These are phyloP conservation scores for Callipepla californica DNA, from an alignment of 2,113 vertebrate species.

Conservation along the genomic window DNA sequence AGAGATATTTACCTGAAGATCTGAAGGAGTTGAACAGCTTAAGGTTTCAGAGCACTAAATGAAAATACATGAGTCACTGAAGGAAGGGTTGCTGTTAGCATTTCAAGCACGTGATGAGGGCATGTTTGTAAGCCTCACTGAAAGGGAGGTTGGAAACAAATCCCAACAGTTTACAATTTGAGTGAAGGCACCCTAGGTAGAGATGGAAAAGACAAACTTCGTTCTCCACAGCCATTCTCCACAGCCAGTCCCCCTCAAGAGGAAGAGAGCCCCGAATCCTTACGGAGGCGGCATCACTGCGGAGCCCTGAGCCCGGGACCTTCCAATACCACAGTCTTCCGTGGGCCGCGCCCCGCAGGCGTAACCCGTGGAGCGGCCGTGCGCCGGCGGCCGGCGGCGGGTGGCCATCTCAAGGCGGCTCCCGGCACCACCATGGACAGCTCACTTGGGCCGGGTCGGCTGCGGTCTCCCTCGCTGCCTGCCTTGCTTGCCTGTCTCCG, in stretches of 20 bases:
- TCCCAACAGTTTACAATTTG: not conserved
- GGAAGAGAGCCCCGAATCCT: not conserved
- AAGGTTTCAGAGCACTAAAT: not conserved
- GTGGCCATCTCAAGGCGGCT: not conserved
- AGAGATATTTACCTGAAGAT: not conserved
- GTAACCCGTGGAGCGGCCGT: not conserved
- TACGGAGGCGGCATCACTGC: no score
- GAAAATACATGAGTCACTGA: accelerated
- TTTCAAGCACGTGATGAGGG: accelerated
- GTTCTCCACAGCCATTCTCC: not conserved
- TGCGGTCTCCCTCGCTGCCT: not conserved
- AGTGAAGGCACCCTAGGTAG: not conserved
- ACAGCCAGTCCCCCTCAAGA: no score
- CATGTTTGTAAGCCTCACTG: accelerated
- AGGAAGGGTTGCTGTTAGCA: accelerated
- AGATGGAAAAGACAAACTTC: not conserved
- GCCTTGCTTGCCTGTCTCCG: not conserved
- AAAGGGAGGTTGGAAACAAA: accelerated
- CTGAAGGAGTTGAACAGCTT: not conserved
- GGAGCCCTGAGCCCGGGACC: no score
- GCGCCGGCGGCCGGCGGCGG: not conserved
- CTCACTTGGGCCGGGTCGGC: slow-evolving; percentile 59
- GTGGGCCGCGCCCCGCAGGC: no score
- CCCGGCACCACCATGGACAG: slow-evolving; percentile 79
- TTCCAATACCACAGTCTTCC: not conserved